phyloP scores from a whole-genome alignment of 2,113 vertebrate genomes.

The Zonotrichia leucophrys region DNA sequence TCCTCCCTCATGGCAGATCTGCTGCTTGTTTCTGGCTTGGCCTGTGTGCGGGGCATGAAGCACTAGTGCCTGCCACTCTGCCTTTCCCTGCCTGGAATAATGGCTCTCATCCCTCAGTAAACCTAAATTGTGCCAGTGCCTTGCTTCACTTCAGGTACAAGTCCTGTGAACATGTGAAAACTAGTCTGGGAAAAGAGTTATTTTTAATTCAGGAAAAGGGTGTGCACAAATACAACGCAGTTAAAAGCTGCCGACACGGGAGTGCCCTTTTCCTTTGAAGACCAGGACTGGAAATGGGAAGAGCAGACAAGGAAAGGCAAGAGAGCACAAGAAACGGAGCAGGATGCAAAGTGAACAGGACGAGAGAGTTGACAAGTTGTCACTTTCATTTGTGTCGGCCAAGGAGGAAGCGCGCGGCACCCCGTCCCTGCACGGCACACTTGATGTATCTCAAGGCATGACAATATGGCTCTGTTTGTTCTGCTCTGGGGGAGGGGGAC shows the following conservation, averaged over 20 bases:
- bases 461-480: conserved; percentile 59
- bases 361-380: conserved; percentile 67
- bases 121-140: not conserved
- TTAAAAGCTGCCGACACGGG: not conserved
- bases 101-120: not conserved
- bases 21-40: not conserved
- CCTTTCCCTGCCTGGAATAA: not conserved
- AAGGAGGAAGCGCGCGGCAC: not conserved
- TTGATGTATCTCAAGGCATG: conserved; percentile 64
- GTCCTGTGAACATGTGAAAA: not conserved
- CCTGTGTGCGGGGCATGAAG: not conserved
- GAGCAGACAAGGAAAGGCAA: conserved; percentile 46
- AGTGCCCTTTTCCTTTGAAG: conserved; percentile 23
- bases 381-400: conserved; percentile 30
- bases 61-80: not conserved
- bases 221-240: not conserved
- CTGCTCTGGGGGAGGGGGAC: conserved; percentile 28
- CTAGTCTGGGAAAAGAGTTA: not conserved
- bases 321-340: not conserved
- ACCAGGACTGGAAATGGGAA: not conserved
- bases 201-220: conserved; percentile 8
- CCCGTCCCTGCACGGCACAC: not conserved
- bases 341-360: conserved; percentile 65
- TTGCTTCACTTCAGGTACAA: not conserved
- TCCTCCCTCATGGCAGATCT: not conserved